These are phyloP conservation scores for Lapara coniferarum DNA, from an alignment of 2,888 invertebrate species.

Conservation along the genomic window DNA sequence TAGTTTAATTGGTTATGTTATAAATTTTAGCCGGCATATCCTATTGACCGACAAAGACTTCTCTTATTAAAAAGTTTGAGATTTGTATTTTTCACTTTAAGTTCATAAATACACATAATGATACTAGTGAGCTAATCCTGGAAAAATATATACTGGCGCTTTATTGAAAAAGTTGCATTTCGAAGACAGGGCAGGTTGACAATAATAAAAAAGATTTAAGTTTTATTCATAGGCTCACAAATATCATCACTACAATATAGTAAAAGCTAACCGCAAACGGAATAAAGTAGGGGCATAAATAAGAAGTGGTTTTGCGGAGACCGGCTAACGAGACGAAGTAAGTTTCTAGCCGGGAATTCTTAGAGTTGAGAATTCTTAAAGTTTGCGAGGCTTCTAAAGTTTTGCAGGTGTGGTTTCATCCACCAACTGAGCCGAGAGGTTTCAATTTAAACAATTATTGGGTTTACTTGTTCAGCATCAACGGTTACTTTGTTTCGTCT, in stretches of 20 bases:
- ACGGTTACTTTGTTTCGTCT: slow-evolving; percentile 12
- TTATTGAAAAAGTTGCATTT: background rate
- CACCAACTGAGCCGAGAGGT: slow-evolving; percentile 41
- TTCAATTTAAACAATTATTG: slow-evolving; percentile 64
- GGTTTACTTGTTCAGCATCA: slow-evolving; percentile 31
- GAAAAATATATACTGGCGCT: too few species aligned
- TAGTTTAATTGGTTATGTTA: too few species aligned
- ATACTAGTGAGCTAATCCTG: too few species aligned
- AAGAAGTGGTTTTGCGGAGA: slow-evolving; percentile 75
- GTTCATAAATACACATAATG: too few species aligned
- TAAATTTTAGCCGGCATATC: too few species aligned
- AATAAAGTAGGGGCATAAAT: slow-evolving; percentile 78
- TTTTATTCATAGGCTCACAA: slow-evolving; percentile 12
- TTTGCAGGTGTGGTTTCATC: slow-evolving; percentile 60
- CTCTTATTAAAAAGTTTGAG: too few species aligned
- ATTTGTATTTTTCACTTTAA: too few species aligned
- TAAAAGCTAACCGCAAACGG: slow-evolving; percentile 59
- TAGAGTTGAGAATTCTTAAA: slow-evolving; percentile 64
- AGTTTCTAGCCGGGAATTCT: slow-evolving; percentile 67
- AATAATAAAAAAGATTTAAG: background rate
- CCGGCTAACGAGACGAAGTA: slow-evolving; percentile 74
- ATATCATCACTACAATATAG: slow-evolving; percentile 28
- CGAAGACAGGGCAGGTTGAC: background rate
- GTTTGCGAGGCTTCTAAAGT: slow-evolving; percentile 51
- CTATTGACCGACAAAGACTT: too few species aligned